Evolutionary conservation across 2,113 vertebrate species (phyloP).

Genomic region (Sebastes fasciatus): DNA sequence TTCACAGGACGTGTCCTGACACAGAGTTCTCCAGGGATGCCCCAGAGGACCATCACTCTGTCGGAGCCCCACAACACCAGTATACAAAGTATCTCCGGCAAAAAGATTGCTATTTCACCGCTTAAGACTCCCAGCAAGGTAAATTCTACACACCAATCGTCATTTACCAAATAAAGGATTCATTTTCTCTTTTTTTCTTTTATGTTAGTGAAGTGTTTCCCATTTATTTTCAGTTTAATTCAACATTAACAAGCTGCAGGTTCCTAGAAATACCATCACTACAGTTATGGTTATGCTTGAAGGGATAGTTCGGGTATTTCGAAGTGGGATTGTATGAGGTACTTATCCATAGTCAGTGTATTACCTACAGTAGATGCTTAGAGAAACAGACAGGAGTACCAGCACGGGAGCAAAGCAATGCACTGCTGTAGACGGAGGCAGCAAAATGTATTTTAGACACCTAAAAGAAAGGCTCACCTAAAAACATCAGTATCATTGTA

Average conservation of each 20-base stretch:
- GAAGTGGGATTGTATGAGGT: not conserved
- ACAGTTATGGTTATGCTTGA: not conserved
- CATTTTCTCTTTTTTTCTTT: not conserved
- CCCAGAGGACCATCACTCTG: constrained; percentile 91
- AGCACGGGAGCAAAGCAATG: too few relatives aligned
- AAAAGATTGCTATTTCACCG: constrained; percentile 98
- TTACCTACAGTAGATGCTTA: too few relatives aligned
- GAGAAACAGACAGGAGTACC: too few relatives aligned
- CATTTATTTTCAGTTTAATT: not conserved
- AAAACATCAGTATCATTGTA: too few relatives aligned
- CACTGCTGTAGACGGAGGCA: too few relatives aligned
- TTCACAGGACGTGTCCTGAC: constrained; percentile 92
- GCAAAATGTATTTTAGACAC: too few relatives aligned
- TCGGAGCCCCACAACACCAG: constrained; percentile 89
- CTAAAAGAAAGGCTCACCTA: too few relatives aligned
- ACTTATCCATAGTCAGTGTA: too few relatives aligned
- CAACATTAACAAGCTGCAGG: not conserved
- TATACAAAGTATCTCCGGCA: constrained; percentile 87
- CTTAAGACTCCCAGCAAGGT: constrained; percentile 99
- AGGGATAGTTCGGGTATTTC: not conserved
- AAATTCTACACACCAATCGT: not conserved
- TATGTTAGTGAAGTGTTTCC: not conserved
- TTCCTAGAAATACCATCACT: not conserved
- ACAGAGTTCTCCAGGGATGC: constrained; percentile 89
- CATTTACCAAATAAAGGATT: not conserved